Conservation (phyloP, 2,113 vertebrate species). For the Oryzias celebensis region DNA sequence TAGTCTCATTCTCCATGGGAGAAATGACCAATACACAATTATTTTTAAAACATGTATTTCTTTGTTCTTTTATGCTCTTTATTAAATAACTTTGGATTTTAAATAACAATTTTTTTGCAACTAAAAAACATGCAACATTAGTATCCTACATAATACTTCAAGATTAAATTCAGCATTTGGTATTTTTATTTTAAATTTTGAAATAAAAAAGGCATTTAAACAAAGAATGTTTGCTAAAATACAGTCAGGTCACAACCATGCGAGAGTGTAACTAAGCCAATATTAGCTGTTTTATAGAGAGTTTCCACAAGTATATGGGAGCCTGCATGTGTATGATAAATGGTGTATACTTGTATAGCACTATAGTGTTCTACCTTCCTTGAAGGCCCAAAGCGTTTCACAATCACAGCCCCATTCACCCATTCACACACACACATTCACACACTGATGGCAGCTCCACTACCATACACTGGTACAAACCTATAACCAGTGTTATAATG, state of each 20-base stretch:
- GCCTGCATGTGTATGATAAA: conserved; percentile 52
- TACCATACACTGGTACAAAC: too few species aligned
- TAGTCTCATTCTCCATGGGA: conserved; percentile 2
- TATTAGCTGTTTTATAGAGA: conserved; percentile 63
- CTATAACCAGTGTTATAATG: too few species aligned
- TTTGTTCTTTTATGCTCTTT: background rate
- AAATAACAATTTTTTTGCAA: background rate
- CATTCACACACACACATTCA: too few species aligned
- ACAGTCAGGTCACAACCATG: conserved; percentile 36
- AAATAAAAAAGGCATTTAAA: conserved; percentile 15
- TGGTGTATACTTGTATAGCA: too few species aligned
- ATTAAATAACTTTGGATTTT: background rate
- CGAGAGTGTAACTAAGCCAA: conserved; percentile 36
- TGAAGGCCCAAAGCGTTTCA: too few species aligned
- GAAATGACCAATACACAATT: conserved; percentile 1
- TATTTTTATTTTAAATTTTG: background rate
- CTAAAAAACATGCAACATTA: background rate
- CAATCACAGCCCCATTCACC: too few species aligned
- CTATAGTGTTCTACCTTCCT: too few species aligned
- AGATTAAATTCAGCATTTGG: background rate
- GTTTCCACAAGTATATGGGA: conserved; percentile 30
- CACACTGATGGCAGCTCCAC: too few species aligned
- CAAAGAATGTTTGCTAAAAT: conserved; percentile 17
- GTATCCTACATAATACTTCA: rapidly evolving
- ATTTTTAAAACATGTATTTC: background rate